A percentile compares a stretch with the other conserved stretches of the same genome.
Evolutionary conservation across 2,113 vertebrate genomes (phyloP).

Genomic region (Spheniscus mendiculus): DNA sequence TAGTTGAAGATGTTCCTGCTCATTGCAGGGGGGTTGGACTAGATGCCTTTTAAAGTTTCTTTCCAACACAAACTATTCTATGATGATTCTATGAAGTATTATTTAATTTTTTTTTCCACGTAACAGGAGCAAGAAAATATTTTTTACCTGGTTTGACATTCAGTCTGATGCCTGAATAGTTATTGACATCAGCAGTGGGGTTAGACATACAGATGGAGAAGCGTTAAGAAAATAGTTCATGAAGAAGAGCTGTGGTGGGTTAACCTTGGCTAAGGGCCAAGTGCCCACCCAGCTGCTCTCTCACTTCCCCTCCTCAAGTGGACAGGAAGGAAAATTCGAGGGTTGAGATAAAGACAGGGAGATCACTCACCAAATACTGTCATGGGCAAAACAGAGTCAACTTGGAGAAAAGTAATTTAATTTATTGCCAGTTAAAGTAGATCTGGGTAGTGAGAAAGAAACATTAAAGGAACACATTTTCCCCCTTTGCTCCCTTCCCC

Average conservation of each 20-base stretch:
- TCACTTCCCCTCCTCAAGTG: background rate
- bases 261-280: background rate
- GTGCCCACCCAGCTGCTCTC: background rate
- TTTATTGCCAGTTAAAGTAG: background rate
- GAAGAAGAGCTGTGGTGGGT: background rate
- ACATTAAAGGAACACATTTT: background rate
- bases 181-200: background rate
- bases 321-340: background rate
- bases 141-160: background rate
- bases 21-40: no score
- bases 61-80: background rate
- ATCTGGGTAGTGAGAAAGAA: background rate
- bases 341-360: background rate
- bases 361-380: background rate
- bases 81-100: background rate
- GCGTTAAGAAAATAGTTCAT: background rate
- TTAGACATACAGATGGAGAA: background rate
- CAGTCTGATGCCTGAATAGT: background rate
- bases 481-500: accelerated
- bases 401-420: background rate
- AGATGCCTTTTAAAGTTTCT: background rate
- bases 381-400: background rate
- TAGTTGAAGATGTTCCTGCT: no score
- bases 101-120: background rate
- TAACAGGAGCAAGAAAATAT: background rate